phyloP scores from a whole-genome alignment of 2,888 invertebrate genomes.

The Coronaproctus castanopsis region DNA sequence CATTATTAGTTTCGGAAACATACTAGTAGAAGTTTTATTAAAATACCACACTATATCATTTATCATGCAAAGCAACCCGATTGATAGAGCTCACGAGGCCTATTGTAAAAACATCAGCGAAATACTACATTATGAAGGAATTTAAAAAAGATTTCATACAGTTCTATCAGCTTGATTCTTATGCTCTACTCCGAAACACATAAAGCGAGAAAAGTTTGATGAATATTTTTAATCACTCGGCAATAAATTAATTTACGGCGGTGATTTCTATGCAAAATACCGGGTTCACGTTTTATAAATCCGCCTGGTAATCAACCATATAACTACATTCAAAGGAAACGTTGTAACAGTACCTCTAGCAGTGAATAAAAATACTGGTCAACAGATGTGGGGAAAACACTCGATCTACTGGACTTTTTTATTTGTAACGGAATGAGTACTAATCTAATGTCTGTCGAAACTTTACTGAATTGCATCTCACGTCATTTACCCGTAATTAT shows the following conservation, averaged over 20 bases:
- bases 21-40: too few species aligned
- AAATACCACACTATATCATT: too few species aligned
- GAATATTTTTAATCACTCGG: too few species aligned
- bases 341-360: not conserved
- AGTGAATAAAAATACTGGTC: not conserved
- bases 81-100: too few species aligned
- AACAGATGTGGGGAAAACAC: not conserved
- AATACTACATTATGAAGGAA: too few species aligned
- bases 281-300: not conserved
- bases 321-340: not conserved
- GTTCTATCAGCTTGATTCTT: too few species aligned
- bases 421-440: not conserved
- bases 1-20: too few species aligned
- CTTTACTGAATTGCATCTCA: not conserved
- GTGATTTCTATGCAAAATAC: not conserved
- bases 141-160: too few species aligned
- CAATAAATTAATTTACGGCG: not conserved
- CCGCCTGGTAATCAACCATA: not conserved
- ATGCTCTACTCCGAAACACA: too few species aligned
- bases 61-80: too few species aligned
- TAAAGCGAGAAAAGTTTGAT: too few species aligned
- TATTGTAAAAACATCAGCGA: too few species aligned
- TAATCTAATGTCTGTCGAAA: not conserved
- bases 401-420: not conserved
- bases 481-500: not conserved